Conservation (phyloP, 1,140 invertebrate species). For the Temnothorax longispinosus region DNA sequence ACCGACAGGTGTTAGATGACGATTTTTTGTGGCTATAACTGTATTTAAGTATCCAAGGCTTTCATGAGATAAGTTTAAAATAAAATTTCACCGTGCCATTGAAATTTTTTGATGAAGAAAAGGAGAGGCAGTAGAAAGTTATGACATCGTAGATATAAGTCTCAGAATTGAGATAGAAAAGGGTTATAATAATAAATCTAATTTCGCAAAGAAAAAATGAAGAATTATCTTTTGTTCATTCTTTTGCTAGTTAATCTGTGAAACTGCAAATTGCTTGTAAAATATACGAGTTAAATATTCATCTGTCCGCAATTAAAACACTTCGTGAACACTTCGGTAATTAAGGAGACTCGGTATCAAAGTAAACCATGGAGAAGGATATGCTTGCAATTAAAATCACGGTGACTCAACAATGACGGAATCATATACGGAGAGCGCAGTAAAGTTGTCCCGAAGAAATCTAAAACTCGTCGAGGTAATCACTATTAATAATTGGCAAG, state of each 20-base stretch:
- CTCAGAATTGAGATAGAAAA: background rate
- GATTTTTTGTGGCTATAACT: background rate
- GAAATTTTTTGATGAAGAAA: background rate
- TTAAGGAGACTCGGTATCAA: background rate
- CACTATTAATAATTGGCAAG: constrained; percentile 46
- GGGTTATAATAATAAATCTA: background rate
- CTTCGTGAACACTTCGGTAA: background rate
- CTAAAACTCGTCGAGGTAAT: background rate
- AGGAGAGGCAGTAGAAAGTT: background rate
- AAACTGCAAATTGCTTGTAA: background rate
- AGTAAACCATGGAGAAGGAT: background rate
- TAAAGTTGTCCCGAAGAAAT: constrained; percentile 20
- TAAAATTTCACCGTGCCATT: background rate
- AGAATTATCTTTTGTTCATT: background rate
- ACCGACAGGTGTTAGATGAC: background rate
- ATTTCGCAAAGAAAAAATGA: background rate
- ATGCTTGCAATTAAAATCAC: background rate
- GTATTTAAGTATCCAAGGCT: background rate
- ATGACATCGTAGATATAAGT: background rate
- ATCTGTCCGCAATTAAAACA: background rate
- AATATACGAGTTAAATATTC: background rate
- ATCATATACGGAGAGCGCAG: background rate
- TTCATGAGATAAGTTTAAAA: background rate
- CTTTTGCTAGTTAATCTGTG: background rate
- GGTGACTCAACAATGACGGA: constrained; percentile 12